Evolutionary conservation across 2,113 vertebrate species (phyloP).

Genomic region (Alethe castanea): DNA sequence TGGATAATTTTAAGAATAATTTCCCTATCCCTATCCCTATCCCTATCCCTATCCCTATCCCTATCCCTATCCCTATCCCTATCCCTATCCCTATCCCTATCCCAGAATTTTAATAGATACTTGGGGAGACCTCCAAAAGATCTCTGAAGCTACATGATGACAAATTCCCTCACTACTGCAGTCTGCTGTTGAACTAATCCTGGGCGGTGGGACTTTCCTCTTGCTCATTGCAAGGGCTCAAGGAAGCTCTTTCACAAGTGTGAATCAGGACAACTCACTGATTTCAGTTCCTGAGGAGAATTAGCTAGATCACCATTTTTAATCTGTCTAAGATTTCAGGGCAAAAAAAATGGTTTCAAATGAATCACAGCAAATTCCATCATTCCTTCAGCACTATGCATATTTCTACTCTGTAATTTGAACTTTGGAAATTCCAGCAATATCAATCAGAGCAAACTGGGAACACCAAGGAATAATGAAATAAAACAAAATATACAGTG

Average conservation of each 20-base stretch:
- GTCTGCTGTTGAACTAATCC: background rate
- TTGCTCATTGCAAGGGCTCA: background rate
- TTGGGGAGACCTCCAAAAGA: background rate
- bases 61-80: no score
- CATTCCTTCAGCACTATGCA: background rate
- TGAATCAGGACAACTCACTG: background rate
- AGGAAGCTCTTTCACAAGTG: background rate
- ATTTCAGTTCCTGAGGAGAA: background rate
- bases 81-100: background rate
- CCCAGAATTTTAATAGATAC: background rate
- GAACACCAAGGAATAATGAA: background rate
- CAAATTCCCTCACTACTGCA: background rate
- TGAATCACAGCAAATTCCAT: background rate
- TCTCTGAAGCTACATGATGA: background rate
- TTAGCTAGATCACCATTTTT: background rate
- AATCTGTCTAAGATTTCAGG: background rate
- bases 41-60: no score
- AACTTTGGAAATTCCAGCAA: conserved; percentile 4
- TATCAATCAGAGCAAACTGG: background rate
- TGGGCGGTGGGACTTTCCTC: background rate
- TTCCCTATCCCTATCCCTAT: background rate
- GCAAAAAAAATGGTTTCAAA: background rate
- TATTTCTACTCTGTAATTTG: conserved; percentile 1
- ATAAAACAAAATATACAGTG: background rate
- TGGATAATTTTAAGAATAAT: background rate